Evolutionary conservation across 2,888 invertebrate genomes (phyloP).

Genomic region (Dusona sp.): DNA sequence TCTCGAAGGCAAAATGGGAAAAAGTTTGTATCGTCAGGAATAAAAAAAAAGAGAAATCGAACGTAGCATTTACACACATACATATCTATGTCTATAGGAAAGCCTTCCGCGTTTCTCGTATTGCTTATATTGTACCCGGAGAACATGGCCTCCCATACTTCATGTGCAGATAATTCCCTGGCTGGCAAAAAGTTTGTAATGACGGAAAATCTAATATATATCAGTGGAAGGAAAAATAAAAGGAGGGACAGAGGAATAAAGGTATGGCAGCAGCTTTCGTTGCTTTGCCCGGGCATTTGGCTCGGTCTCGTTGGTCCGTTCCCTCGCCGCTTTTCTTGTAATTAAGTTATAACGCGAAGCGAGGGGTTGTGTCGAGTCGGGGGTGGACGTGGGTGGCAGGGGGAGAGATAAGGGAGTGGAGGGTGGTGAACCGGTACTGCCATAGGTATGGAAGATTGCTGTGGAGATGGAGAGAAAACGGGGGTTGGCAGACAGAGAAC

Average conservation of each 20-base stretch:
- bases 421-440: constrained; percentile 15
- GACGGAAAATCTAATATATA: constrained; percentile 83
- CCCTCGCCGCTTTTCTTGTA: constrained; percentile 82
- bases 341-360: constrained; percentile 83
- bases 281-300: constrained; percentile 56
- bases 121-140: constrained; percentile 18
- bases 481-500: constrained; percentile 54
- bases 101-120: constrained; percentile 40
- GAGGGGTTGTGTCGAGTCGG: constrained; percentile 25
- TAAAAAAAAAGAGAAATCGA: constrained; percentile 50
- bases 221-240: constrained; percentile 59
- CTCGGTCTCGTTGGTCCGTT: constrained; percentile 65
- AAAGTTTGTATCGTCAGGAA: constrained; percentile 24
- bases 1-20: constrained; percentile 33
- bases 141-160: constrained; percentile 47
- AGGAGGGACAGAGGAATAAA: constrained; percentile 14
- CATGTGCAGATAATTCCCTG: constrained; percentile 68
- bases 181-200: constrained; percentile 80
- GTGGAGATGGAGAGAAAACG: constrained; percentile 59
- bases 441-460: constrained; percentile 31
- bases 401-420: constrained; percentile 19
- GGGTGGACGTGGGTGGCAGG: neutral
- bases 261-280: constrained; percentile 60
- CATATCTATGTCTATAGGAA: neutral
- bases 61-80: constrained; percentile 2